Evolutionary conservation across 2,113 vertebrate species (phyloP), one percentile per base, ranked within the genome.

Genomic region (Anthoscopus minutus): DNA sequence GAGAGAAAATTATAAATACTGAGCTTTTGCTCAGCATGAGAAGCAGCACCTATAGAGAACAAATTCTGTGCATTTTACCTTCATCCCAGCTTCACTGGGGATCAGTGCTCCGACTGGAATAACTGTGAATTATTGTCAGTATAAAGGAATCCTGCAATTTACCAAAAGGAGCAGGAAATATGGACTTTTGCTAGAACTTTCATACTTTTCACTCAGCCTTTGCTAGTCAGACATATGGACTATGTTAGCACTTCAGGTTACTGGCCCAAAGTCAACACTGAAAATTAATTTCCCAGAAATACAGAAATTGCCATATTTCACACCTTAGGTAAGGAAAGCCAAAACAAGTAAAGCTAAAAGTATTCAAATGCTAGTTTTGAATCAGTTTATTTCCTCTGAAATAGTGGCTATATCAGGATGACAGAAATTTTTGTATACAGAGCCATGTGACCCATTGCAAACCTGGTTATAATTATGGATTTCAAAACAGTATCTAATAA

Each of bases 201-300:
- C 96, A 89, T 84, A 91, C 61, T 93, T 93, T 92, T 97, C 77
- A 74, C 85, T 91, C 69, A 96, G 45, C 54, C 93, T 94, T 91
- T 83, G 81, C 91, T 96, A 89, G 81, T 84, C 94, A 96, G 86
- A 96, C 78, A 89, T 92, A 96, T 97, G 95, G 95, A 96, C 95
- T 97, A 95, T 94, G 96, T 97, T 97, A 97, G 65, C 96, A 93
- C 94, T 96, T 96, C 11, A 42, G 76, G 83, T 89, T 91, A 94
- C 87, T 97, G 96, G 95, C 92, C 86, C 73, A 76, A 96, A 93
- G 85, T 96, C 92, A 94, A 64, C 79, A 91, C 6, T 61, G 83
- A 83, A 97, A 97, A 97, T 96, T 96, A 93, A 97, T 95, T 96
- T 97, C 96, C 97, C 91, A 96, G 93, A 93, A 92, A 97, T 94